These are phyloP conservation scores for Agelastica alni DNA, from an alignment of 2,888 invertebrate genomes.

Conservation along the genomic window DNA sequence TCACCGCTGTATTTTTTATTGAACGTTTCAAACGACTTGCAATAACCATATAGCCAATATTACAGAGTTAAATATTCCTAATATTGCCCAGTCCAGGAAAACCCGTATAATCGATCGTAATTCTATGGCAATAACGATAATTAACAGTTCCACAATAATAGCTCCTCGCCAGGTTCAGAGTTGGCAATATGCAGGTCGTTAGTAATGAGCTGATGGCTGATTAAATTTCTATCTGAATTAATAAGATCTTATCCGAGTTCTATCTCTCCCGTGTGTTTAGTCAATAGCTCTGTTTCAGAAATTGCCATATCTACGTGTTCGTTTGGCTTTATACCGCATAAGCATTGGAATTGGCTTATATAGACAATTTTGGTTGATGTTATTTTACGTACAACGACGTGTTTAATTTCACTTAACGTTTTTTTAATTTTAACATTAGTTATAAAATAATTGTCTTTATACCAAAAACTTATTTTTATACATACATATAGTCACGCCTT, in stretches of 20 bases:
- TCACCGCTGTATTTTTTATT: no score
- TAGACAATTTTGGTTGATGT: conserved; percentile 9
- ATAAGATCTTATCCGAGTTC: conserved; percentile 29
- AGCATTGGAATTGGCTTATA: conserved; percentile 26
- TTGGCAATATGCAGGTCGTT: conserved; percentile 33
- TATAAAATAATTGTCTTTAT: no score
- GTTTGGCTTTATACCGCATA: conserved; percentile 24
- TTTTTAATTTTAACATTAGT: no score
- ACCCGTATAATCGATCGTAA: no score
- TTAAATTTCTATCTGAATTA: conserved; percentile 33
- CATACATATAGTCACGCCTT: no score
- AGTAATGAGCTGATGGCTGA: conserved; percentile 31
- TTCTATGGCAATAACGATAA: conserved; percentile 17
- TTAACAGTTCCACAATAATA: conserved; percentile 16
- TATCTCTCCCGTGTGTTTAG: conserved; percentile 18
- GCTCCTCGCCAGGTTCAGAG: conserved; percentile 24
- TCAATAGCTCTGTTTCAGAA: conserved; percentile 18
- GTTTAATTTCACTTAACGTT: conserved; percentile 14
- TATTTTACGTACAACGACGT: conserved; percentile 12
- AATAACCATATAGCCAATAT: no score
- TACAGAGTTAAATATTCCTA: no score
- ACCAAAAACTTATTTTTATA: no score
- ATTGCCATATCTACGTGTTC: conserved; percentile 26
- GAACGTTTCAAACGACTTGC: no score
- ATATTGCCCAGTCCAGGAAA: no score